Evolutionary conservation across 2,888 invertebrate genomes (phyloP).

Genomic region (Chrysomela aeneicollis): DNA sequence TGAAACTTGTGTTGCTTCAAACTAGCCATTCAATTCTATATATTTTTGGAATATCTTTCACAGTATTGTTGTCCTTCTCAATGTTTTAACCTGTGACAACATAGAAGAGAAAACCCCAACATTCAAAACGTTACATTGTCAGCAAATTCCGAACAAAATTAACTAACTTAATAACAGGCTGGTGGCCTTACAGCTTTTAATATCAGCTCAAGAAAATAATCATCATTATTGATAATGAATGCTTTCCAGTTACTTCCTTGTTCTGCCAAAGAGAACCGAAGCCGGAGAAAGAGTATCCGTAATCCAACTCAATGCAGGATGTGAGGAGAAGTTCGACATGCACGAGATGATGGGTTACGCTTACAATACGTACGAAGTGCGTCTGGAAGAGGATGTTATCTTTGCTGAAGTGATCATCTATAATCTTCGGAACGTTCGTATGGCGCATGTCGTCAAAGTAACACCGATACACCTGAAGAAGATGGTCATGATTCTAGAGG

Average conservation of each 20-base stretch:
- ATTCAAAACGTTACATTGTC: no score
- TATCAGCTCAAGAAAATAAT: no score
- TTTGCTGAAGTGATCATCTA: constrained; percentile 61
- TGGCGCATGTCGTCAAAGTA: constrained; percentile 60
- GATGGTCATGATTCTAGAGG: constrained; percentile 60
- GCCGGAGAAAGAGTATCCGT: constrained; percentile 62
- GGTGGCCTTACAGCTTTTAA: no score
- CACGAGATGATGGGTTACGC: constrained; percentile 58
- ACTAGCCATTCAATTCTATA: no score
- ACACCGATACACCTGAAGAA: constrained; percentile 61
- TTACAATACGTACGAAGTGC: constrained; percentile 62
- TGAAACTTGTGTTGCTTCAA: no score
- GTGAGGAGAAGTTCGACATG: constrained; percentile 50
- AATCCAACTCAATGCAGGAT: constrained; percentile 59
- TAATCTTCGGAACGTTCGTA: constrained; percentile 58
- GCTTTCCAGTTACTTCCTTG: constrained; percentile 60
- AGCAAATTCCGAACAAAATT: no score
- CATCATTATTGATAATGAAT: no score
- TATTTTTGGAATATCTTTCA: no score
- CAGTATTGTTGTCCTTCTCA: no score
- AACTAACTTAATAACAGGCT: no score
- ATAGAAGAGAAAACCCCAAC: no score
- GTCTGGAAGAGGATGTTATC: constrained; percentile 61
- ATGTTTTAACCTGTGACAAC: no score
- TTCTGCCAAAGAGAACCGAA: constrained; percentile 61